These are phyloP conservation scores for Brachymystax lenok DNA, from an alignment of 2,797 vertebrate species.

Conservation along the genomic window DNA sequence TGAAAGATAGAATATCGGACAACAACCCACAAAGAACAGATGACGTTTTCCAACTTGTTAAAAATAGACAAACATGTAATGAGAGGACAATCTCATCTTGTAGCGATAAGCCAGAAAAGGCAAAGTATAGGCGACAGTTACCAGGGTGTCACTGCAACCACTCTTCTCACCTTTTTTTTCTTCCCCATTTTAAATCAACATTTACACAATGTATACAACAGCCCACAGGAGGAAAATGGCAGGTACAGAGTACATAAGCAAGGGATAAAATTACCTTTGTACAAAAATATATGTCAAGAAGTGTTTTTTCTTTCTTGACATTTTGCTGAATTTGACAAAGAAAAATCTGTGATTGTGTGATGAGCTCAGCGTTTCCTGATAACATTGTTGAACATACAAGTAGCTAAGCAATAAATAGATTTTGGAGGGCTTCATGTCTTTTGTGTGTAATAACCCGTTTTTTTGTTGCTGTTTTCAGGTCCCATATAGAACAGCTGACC, in stretches of 20 bases:
- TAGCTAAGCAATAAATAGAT: slow-evolving; percentile 69
- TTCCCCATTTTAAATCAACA: slow-evolving; percentile 53
- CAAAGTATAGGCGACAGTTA: slow-evolving; percentile 68
- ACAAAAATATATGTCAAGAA: slow-evolving; percentile 89
- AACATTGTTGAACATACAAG: slow-evolving; percentile 46
- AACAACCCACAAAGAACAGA: slow-evolving; percentile 80
- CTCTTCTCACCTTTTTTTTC: slow-evolving; percentile 33
- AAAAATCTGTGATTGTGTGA: slow-evolving; percentile 80
- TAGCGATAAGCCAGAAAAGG: slow-evolving; percentile 61
- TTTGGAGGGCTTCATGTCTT: slow-evolving; percentile 42
- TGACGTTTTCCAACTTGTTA: slow-evolving; percentile 70
- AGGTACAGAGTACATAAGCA: slow-evolving; percentile 76
- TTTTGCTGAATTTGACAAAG: slow-evolving; percentile 71
- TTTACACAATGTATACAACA: slow-evolving; percentile 72
- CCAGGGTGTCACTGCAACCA: slow-evolving; percentile 52
- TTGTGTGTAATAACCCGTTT: slow-evolving; percentile 38
- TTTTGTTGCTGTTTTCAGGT: slow-evolving; percentile 44
- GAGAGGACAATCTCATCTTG: slow-evolving; percentile 62
- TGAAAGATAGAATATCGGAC: slow-evolving; percentile 79
- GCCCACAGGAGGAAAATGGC: slow-evolving; percentile 75
- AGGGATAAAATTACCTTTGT: slow-evolving; percentile 87
- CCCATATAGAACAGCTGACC: slow-evolving; percentile 51
- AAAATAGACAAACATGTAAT: slow-evolving; percentile 74
- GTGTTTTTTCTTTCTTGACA: slow-evolving; percentile 70
- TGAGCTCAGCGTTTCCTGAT: slow-evolving; percentile 71